Evolutionary conservation across 2,888 invertebrate genomes (phyloP).

Genomic region (Pyrocoelia pectoralis): DNA sequence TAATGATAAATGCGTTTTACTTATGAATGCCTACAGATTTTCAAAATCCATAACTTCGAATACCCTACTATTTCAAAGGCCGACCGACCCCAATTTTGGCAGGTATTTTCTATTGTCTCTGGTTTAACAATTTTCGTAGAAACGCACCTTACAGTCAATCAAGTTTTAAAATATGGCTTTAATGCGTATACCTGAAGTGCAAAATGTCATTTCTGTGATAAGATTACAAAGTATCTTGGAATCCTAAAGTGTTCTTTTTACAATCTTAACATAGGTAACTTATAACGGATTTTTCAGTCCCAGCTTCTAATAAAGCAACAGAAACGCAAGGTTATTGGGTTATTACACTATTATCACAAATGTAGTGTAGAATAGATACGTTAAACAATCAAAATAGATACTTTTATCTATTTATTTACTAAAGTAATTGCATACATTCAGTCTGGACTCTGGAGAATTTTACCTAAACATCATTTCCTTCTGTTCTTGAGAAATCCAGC

Average conservation of each 20-base stretch:
- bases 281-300: not conserved
- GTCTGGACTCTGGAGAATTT: no score
- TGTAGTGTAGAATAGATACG: not conserved
- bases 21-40: no score
- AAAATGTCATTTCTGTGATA: conserved; percentile 6
- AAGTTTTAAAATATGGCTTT: not conserved
- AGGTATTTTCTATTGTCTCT: not conserved
- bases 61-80: not conserved
- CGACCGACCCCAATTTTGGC: not conserved
- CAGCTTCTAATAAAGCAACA: no score
- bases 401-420: no score
- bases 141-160: not conserved
- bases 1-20: no score
- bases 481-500: conserved; percentile 29
- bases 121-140: not conserved
- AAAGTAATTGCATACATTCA: no score
- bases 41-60: no score
- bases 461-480: conserved; percentile 11
- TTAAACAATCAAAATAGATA: no score
- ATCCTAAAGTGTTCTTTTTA: not conserved
- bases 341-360: no score
- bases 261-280: not conserved
- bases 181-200: conserved; percentile 1
- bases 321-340: no score
- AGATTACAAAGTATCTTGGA: not conserved